phyloP scores from a whole-genome alignment of 30 jellyfish, hydroid and myxozoan genomes.

The Sanderia malayensis region DNA sequence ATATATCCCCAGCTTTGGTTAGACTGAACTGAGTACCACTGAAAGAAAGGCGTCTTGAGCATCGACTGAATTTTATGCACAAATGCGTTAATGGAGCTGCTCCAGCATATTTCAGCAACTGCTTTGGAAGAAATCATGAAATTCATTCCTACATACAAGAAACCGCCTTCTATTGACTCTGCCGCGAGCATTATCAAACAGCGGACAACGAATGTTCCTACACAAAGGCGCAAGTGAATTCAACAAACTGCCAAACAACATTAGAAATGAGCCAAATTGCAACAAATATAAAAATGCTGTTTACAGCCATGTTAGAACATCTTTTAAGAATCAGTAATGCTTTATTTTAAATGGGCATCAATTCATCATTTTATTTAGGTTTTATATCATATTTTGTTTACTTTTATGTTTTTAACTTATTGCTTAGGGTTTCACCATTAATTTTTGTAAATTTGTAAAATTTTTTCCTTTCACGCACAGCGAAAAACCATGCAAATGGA shows the following conservation, averaged over 20 bases:
- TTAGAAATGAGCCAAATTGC: slow-evolving; percentile 17
- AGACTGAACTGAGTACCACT: slow-evolving; percentile 34
- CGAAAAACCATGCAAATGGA: too few species aligned
- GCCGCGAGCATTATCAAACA: slow-evolving; percentile 33
- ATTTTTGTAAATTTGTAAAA: too few species aligned
- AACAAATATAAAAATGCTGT: not conserved
- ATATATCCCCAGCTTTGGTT: slow-evolving; percentile 15
- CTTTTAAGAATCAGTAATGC: too few species aligned
- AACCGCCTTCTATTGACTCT: slow-evolving; percentile 14
- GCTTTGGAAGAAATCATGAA: slow-evolving; percentile 23
- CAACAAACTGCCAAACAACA: slow-evolving; percentile 17
- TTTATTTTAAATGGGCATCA: too few species aligned
- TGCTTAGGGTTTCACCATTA: too few species aligned
- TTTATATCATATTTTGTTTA: too few species aligned
- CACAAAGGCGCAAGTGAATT: slow-evolving; percentile 17
- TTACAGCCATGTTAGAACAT: too few species aligned
- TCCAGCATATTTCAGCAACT: slow-evolving; percentile 13
- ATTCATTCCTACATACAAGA: slow-evolving; percentile 24
- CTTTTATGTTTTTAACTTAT: too few species aligned
- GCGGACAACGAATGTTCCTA: slow-evolving; percentile 21
- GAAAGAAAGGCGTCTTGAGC: slow-evolving; percentile 33
- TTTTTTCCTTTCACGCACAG: too few species aligned
- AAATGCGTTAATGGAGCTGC: slow-evolving; percentile 18
- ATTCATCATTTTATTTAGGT: too few species aligned
- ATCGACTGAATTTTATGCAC: slow-evolving; percentile 16